A percentile compares a stretch with the other conserved stretches of the same genome.
Conservation (phyloP, 2,888 invertebrate genomes). For the Drosophila meridionalis region DNA sequence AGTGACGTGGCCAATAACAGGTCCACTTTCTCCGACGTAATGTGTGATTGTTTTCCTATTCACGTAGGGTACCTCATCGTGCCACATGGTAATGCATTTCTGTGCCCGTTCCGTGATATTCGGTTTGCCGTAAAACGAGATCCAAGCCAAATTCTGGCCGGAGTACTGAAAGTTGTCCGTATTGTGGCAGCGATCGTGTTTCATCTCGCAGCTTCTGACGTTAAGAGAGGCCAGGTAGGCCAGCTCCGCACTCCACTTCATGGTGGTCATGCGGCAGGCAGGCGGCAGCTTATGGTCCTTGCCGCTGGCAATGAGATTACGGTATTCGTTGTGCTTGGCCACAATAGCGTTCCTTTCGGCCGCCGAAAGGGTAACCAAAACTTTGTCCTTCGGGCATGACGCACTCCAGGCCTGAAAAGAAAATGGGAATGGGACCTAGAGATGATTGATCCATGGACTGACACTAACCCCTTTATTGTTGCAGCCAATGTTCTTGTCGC, state of each 20-base stretch:
- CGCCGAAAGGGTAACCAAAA: constrained; percentile 24
- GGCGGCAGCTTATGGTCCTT: constrained; percentile 34
- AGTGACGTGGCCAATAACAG: constrained; percentile 73
- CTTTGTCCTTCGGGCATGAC: constrained; percentile 44
- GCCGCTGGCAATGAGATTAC: constrained; percentile 65
- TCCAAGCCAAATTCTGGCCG: constrained; percentile 77
- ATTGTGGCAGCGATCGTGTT: constrained; percentile 72
- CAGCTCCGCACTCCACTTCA: constrained; percentile 73
- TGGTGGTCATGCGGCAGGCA: constrained; percentile 76
- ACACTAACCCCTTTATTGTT: constrained; percentile 58
- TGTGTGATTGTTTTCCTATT: constrained; percentile 15
- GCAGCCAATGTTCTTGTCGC: constrained; percentile 56
- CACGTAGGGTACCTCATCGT: constrained; percentile 51
- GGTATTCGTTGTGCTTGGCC: constrained; percentile 51
- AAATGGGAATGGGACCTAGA: neutral
- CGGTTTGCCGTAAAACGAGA: constrained; percentile 34
- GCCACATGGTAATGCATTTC: constrained; percentile 63
- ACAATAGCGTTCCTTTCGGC: constrained; percentile 44
- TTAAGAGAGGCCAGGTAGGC: constrained; percentile 73
- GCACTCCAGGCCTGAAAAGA: constrained; percentile 46
- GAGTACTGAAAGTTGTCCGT: constrained; percentile 64
- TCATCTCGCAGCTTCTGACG: constrained; percentile 66
- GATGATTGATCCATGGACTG: no score
- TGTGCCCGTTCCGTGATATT: constrained; percentile 16
- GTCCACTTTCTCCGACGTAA: constrained; percentile 28